phyloP scores from a whole-genome alignment of 2,797 vertebrate species.

The Anas bahamensis region DNA sequence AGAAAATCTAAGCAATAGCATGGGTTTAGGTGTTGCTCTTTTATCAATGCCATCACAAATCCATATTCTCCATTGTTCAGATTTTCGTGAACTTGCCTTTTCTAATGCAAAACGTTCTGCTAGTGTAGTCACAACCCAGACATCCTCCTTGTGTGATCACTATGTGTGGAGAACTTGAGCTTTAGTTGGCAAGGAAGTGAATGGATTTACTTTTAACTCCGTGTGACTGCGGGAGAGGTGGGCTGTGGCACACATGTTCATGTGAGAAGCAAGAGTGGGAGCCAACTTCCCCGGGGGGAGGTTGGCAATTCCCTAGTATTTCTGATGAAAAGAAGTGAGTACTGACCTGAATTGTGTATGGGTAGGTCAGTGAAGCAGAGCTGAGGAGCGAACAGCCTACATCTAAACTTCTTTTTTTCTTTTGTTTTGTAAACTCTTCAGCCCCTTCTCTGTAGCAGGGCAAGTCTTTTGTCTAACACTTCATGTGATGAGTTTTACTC shows the following conservation, averaged over 20 bases:
- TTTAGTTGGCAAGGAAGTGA: not conserved
- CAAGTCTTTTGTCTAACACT: not conserved
- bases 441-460: not conserved
- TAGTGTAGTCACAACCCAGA: rapidly evolving
- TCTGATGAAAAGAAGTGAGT: not conserved
- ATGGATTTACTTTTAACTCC: not conserved
- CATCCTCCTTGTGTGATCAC: rapidly evolving
- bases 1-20: not conserved
- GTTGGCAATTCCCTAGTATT: not conserved
- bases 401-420: not conserved
- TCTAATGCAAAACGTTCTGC: not conserved
- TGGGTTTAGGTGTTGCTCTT: not conserved
- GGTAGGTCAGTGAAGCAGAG: not conserved
- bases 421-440: not conserved
- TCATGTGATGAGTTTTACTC: rapidly evolving
- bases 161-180: rapidly evolving
- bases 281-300: not conserved
- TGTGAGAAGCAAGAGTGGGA: not conserved
- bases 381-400: not conserved
- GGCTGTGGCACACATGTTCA: rapidly evolving
- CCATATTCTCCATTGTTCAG: not conserved
- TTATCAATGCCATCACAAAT: not conserved
- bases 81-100: not conserved
- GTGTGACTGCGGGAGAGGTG: not conserved
- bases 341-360: not conserved